phyloP scores from a whole-genome alignment of 2,797 vertebrate species.

The Lutra lutra region DNA sequence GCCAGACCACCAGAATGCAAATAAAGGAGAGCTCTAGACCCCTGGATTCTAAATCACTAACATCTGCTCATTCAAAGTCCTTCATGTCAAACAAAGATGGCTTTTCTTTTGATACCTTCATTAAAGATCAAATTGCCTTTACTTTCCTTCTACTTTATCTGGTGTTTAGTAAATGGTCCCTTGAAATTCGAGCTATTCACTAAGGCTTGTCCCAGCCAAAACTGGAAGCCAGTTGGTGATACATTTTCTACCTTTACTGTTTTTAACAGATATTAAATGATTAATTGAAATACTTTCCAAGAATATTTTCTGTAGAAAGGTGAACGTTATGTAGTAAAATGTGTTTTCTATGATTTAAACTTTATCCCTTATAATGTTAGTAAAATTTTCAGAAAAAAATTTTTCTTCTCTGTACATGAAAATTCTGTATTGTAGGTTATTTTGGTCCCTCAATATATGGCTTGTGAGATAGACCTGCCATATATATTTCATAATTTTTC shows the following conservation, averaged over 20 bases:
- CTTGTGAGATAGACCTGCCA: background rate
- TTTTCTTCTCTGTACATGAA: background rate
- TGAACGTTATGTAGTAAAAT: background rate
- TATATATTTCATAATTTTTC: background rate
- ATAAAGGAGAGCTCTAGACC: background rate
- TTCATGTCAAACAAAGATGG: background rate
- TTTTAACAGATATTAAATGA: background rate
- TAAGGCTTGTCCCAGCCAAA: background rate
- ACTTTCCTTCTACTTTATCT: background rate
- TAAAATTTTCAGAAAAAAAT: background rate
- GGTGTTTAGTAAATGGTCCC: background rate
- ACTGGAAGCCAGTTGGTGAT: background rate
- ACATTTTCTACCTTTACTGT: background rate
- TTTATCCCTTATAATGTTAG: background rate
- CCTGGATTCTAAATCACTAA: background rate
- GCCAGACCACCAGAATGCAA: accelerated
- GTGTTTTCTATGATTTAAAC: background rate
- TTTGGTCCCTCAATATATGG: background rate
- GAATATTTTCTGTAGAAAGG: background rate
- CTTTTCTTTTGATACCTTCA: background rate
- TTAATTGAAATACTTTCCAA: background rate
- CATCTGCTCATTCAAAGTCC: background rate
- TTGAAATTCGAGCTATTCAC: background rate
- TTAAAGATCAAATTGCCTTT: background rate
- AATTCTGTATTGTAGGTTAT: background rate